phyloP scores from a whole-genome alignment of 2,113 vertebrate species.

The Esox niger region DNA sequence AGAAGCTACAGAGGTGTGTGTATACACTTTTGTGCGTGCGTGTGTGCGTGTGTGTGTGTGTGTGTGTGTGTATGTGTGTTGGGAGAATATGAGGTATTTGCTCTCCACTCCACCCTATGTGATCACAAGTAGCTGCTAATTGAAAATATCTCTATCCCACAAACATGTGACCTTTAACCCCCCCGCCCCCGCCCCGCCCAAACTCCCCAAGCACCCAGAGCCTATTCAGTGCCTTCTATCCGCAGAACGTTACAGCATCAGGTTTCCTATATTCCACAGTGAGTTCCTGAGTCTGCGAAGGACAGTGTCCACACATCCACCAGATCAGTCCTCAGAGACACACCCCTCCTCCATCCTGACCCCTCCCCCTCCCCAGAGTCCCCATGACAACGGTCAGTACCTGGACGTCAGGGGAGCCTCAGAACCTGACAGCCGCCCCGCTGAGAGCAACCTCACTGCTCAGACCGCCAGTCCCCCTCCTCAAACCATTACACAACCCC shows the following conservation, averaged over 20 bases:
- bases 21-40: no score
- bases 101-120: neutral
- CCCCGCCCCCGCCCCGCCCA: no score
- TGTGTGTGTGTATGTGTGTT: neutral
- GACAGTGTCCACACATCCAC: constrained; percentile 72
- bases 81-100: neutral
- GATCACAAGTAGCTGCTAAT: neutral
- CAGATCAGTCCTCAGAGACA: constrained; percentile 62
- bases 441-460: constrained; percentile 69
- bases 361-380: constrained; percentile 65
- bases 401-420: constrained; percentile 76
- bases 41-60: constrained; percentile 22
- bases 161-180: neutral
- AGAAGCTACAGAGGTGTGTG: constrained; percentile 89
- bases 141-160: neutral
- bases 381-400: constrained; percentile 82
- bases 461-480: constrained; percentile 66
- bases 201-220: neutral
- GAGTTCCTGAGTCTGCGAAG: constrained; percentile 89
- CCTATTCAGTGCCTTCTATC: neutral
- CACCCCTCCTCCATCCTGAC: constrained; percentile 55
- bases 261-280: constrained; percentile 61
- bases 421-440: constrained; percentile 57
- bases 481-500: constrained; percentile 47
- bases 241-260: neutral